Base-by-base conservation (phyloP, 2,888 invertebrate species). In the Heliconius erato region DNA sequence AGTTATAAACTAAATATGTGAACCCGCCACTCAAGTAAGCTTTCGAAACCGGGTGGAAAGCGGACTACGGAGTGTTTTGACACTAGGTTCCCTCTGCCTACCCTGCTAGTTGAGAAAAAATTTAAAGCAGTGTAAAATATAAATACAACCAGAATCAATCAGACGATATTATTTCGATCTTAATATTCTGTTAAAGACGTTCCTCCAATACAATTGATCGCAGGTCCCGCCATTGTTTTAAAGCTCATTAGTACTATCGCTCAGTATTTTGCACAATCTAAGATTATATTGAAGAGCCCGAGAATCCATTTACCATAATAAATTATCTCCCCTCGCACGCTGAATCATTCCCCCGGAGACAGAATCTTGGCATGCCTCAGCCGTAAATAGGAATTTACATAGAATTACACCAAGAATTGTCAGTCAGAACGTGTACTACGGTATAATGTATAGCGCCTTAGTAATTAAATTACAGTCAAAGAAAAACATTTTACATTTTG, bases 371-470 rank as follows among this genome's bases (percentile, higher is more conserved):
- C 85, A 84, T 86, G 82, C 87, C 86, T 89, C 85, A 82, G 84
- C 84, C 84, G 85, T 88, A 86, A 89, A 89, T 88, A 87, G 85
- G 86, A 88, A 89, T 90, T 90, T 90, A 88, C 89, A 89, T 88
- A 86, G 86, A 88, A 88, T 89, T 89, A 89, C 88, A 79, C 85
- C 82, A 85, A 86, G 83, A 84, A 85, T 87, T 44, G 79, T 68
- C 74, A 65, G 79, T 65, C n/a, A 23, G 85, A 79, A 82, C 79
- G 72, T 79, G 82, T 79, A 74, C 82, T 74, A 32, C 35, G 32
- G 59, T 32, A 32, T 76, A n/a, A 74, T 74, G 12, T 69, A 71
- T 71, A n/a, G n/a, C 12, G 71, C 5, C 6, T 2, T n/a, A 23
- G 35, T 71, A 71, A 71, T 72, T 40, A 44, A 72, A 44, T 72